Percentiles rank a stretch among this genome's conserved stretches.
phyloP scores from a whole-genome alignment of 2,797 vertebrate genomes.

The Acipenser ruthenus region DNA sequence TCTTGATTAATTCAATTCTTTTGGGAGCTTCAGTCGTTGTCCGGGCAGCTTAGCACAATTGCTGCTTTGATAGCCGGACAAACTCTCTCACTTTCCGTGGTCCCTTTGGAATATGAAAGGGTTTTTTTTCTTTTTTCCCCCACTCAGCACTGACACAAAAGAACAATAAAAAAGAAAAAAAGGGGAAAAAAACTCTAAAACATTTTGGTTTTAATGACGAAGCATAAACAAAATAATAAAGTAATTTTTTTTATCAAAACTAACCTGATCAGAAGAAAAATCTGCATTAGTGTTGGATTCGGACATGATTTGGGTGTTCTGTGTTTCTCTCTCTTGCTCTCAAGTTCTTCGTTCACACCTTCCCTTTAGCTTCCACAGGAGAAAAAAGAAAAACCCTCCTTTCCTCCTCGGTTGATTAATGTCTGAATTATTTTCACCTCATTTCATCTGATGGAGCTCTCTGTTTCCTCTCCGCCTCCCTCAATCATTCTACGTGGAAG shows the following conservation, averaged over 20 bases:
- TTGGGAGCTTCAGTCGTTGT: slow-evolving; percentile 72
- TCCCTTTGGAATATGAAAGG: slow-evolving; percentile 8
- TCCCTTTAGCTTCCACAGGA: slow-evolving; percentile 55
- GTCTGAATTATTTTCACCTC: slow-evolving; percentile 79
- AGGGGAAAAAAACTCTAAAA: background rate
- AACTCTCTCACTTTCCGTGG: slow-evolving; percentile 44
- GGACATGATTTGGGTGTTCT: slow-evolving; percentile 60
- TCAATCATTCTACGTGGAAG: slow-evolving; percentile 70
- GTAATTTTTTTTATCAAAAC: slow-evolving; percentile 30
- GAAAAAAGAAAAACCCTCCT: slow-evolving; percentile 55
- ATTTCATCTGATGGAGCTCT: slow-evolving; percentile 74
- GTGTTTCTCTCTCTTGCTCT: slow-evolving; percentile 54
- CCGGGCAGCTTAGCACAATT: slow-evolving; percentile 73
- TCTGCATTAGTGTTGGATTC: slow-evolving; percentile 56
- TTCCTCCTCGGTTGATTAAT: slow-evolving; percentile 74
- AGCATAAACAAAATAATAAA: background rate
- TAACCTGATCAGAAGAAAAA: slow-evolving; percentile 65
- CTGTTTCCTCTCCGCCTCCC: slow-evolving; percentile 73
- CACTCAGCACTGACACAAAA: slow-evolving; percentile 11
- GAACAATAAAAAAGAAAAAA: slow-evolving; percentile 8
- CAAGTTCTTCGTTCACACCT: slow-evolving; percentile 71
- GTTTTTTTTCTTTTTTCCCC: slow-evolving; percentile 15
- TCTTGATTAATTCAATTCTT: slow-evolving; percentile 84
- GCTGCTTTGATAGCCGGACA: slow-evolving; percentile 65
- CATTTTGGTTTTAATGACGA: background rate